These are phyloP conservation scores for Brachypterus glaber DNA, from an alignment of 2,888 invertebrate species.

Conservation along the genomic window DNA sequence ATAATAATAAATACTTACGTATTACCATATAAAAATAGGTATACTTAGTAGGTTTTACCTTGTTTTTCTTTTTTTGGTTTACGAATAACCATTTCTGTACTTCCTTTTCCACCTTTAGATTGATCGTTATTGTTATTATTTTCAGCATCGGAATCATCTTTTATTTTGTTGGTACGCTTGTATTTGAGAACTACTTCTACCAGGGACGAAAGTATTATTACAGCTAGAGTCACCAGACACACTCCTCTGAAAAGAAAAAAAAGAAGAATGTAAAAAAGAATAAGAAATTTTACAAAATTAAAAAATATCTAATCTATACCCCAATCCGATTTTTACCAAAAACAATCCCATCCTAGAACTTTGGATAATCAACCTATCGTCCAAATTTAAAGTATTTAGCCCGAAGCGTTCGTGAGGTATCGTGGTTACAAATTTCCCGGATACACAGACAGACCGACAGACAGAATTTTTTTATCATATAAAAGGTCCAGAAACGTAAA, in stretches of 20 bases:
- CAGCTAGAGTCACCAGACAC: slow-evolving; percentile 40
- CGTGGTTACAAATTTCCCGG: too few relatives aligned
- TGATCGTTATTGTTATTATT: slow-evolving; percentile 29
- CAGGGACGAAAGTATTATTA: slow-evolving; percentile 53
- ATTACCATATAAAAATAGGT: slow-evolving; percentile 2
- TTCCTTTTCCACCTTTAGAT: slow-evolving; percentile 20
- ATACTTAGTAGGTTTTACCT: too few relatives aligned
- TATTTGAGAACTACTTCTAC: slow-evolving; percentile 51
- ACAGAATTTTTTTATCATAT: too few relatives aligned
- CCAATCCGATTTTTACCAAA: too few relatives aligned
- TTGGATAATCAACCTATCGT: too few relatives aligned
- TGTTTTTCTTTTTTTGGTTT: slow-evolving; percentile 10
- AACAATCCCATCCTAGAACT: too few relatives aligned
- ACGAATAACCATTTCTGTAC: slow-evolving; percentile 20
- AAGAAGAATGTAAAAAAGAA: slow-evolving; percentile 1
- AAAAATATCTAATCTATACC: not conserved
- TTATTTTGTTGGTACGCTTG: slow-evolving; percentile 24
- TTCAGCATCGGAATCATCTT: slow-evolving; percentile 27
- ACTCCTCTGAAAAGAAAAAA: slow-evolving; percentile 38
- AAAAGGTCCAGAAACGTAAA: too few relatives aligned
- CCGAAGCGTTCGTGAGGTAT: too few relatives aligned
- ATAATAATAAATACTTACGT: not conserved
- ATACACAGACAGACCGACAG: too few relatives aligned
- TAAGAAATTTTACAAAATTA: not conserved
- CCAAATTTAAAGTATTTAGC: too few relatives aligned